Evolutionary conservation across 1,140 invertebrate species (phyloP).

Genomic region (Hyles euphorbiae): DNA sequence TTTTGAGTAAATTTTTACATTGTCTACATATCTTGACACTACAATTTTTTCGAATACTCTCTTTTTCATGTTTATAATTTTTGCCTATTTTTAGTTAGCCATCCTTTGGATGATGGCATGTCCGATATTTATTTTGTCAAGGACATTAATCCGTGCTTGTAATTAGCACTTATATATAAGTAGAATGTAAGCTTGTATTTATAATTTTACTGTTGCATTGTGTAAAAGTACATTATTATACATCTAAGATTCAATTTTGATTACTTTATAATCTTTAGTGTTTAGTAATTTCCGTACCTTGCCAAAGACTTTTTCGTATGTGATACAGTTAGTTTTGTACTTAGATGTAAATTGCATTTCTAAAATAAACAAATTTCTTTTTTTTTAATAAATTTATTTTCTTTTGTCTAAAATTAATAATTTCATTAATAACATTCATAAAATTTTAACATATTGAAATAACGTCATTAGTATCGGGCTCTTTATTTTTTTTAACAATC

Average conservation of each 20-base stretch:
- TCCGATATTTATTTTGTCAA: no score
- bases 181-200: slow-evolving; percentile 10
- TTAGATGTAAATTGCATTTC: slow-evolving; percentile 57
- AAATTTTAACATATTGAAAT: not conserved
- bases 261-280: slow-evolving; percentile 10
- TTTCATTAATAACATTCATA: not conserved
- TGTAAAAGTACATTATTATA: no score
- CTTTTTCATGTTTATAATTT: no score
- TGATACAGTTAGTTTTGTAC: slow-evolving; percentile 66
- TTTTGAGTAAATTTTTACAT: no score
- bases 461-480: slow-evolving; percentile 3
- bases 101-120: no score
- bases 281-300: slow-evolving; percentile 21
- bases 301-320: slow-evolving; percentile 71
- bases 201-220: not conserved
- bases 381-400: slow-evolving; percentile 9
- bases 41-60: no score
- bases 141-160: slow-evolving; percentile 9
- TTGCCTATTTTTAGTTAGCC: no score
- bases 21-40: no score
- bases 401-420: not conserved
- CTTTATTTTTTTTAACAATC: slow-evolving; percentile 31
- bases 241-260: slow-evolving; percentile 3
- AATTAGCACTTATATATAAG: slow-evolving; percentile 13
- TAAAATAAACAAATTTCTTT: slow-evolving; percentile 54